Evolutionary conservation across 1,140 invertebrate genomes (phyloP).

Genomic region (Tetragonula clypearis): DNA sequence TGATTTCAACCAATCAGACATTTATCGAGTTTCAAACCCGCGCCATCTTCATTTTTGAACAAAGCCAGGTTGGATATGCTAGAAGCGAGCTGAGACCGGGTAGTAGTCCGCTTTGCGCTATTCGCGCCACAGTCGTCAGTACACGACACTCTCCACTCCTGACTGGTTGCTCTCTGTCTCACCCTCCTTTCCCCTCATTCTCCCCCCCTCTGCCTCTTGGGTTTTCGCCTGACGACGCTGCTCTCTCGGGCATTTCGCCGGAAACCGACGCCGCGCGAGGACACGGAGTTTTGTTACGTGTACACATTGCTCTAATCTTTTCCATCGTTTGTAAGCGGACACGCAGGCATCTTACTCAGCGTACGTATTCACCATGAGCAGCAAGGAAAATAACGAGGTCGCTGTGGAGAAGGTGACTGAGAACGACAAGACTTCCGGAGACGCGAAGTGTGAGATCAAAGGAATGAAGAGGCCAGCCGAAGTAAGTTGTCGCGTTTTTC

Average conservation of each 20-base stretch:
- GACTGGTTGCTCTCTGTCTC: conserved; percentile 68
- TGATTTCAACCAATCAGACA: conserved; percentile 82
- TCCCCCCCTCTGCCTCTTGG: conserved; percentile 52
- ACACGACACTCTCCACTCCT: conserved; percentile 65
- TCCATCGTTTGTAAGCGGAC: conserved; percentile 57
- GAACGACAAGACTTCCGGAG: conserved; percentile 87
- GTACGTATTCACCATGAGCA: conserved; percentile 85
- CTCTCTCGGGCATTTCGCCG: conserved; percentile 80
- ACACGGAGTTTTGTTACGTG: conserved; percentile 66
- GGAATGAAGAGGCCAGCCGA: conserved; percentile 93
- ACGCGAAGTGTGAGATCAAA: conserved; percentile 91
- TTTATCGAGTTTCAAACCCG: conserved; percentile 85
- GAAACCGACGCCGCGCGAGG: conserved; percentile 80
- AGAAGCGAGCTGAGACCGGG: conserved; percentile 58
- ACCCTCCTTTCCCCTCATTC: conserved; percentile 37
- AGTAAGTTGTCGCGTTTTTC: conserved; percentile 83
- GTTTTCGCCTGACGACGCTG: conserved; percentile 78
- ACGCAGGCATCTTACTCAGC: conserved; percentile 54
- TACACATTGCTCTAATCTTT: conserved; percentile 41
- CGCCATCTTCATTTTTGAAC: conserved; percentile 93
- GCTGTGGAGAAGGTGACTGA: conserved; percentile 90
- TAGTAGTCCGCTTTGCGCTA: conserved; percentile 70
- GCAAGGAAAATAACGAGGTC: conserved; percentile 92
- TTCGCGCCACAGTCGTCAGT: conserved; percentile 67
- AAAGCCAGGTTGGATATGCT: conserved; percentile 81